phyloP scores from a whole-genome alignment of 2,888 invertebrate species.

The Calameuta filiformis region DNA sequence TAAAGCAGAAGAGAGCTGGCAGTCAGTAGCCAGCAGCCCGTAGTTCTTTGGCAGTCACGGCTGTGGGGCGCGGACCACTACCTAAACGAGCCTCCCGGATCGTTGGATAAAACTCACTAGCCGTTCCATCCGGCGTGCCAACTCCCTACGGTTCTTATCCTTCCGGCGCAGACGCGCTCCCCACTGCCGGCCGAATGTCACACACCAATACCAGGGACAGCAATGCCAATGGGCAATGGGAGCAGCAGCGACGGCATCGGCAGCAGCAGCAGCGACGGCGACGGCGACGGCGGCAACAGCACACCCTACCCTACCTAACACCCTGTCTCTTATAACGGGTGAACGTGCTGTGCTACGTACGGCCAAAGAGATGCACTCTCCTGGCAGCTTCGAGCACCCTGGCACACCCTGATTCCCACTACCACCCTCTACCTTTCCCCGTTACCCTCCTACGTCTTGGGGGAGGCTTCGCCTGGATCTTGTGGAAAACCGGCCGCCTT shows the following conservation, averaged over 20 bases:
- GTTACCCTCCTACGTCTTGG: neutral
- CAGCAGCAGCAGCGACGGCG: too few relatives aligned
- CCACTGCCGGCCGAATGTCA: constrained; percentile 4
- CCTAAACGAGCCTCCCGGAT: constrained; percentile 64
- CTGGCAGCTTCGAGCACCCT: constrained; percentile 1
- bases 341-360: neutral
- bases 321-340: neutral
- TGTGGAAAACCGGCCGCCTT: too few relatives aligned
- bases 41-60: constrained; percentile 48
- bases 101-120: constrained; percentile 62
- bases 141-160: constrained; percentile 14
- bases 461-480: neutral
- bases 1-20: neutral
- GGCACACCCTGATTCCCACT: constrained; percentile 10
- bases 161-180: neutral
- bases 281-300: neutral
- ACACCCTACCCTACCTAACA: neutral
- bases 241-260: constrained; percentile 8
- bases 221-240: neutral
- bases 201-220: neutral
- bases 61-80: constrained; percentile 64
- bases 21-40: neutral
- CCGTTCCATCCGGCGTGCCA: constrained; percentile 22
- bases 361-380: neutral
- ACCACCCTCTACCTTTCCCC: neutral